phyloP scores from a whole-genome alignment of 2,888 invertebrate genomes.

The Taphrorychus bicolor region DNA sequence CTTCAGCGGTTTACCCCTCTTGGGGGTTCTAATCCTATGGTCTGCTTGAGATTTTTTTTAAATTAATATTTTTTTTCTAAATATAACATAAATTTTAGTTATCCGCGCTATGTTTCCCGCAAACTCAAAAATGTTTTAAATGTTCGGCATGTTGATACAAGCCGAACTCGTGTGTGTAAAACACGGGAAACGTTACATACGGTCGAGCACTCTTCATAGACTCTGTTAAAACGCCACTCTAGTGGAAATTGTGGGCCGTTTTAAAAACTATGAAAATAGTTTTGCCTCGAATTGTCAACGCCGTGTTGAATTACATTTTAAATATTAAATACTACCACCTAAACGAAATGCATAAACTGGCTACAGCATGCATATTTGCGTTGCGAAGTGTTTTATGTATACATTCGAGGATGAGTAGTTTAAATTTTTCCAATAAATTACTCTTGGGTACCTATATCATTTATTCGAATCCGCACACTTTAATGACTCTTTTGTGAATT shows the following conservation, averaged over 20 bases:
- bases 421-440: not conserved
- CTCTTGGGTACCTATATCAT: not conserved
- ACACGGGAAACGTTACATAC: constrained; percentile 22
- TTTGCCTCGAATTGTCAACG: not conserved
- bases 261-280: constrained; percentile 11
- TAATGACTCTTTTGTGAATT: constrained; percentile 27
- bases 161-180: not conserved
- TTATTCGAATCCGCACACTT: constrained; percentile 14
- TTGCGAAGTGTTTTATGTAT: not conserved
- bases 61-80: no score
- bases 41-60: no score
- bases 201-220: constrained; percentile 18
- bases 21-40: no score
- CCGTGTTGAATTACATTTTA: not conserved
- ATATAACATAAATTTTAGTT: no score
- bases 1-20: no score
- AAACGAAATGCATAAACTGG: not conserved
- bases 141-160: not conserved
- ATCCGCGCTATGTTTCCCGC: no score
- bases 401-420: not conserved
- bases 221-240: constrained; percentile 11
- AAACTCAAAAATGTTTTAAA: not conserved
- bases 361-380: not conserved
- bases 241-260: constrained; percentile 9
- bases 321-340: not conserved